Percentiles rank a stretch among this genome's conserved stretches.
These are phyloP conservation scores for Macrosoma leucophasiata DNA, from an alignment of 2,888 invertebrate genomes.

Conservation along the genomic window DNA sequence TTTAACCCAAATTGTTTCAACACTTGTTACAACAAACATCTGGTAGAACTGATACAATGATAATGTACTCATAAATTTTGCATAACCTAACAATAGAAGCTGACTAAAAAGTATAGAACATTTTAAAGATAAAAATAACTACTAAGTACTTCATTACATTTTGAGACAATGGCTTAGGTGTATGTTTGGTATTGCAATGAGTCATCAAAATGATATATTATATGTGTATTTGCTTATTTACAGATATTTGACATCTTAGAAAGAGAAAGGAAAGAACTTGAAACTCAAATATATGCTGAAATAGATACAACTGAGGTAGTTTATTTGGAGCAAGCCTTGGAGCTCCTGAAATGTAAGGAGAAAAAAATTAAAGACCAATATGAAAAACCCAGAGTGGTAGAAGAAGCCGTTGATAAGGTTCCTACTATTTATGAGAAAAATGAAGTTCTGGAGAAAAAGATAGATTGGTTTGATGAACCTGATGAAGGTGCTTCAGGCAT, in stretches of 20 bases:
- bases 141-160: no score
- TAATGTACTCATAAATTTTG: no score
- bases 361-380: slow-evolving; percentile 39
- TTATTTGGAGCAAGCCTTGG: slow-evolving; percentile 89
- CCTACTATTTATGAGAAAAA: slow-evolving; percentile 47
- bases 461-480: slow-evolving; percentile 62
- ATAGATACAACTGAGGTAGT: slow-evolving; percentile 87
- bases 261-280: slow-evolving; percentile 82
- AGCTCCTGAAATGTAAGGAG: slow-evolving; percentile 76
- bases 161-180: no score
- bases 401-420: slow-evolving; percentile 30
- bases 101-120: no score
- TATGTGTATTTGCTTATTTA: slow-evolving; percentile 18
- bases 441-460: slow-evolving; percentile 44
- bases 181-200: no score
- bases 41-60: not conserved
- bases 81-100: no score
- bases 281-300: slow-evolving; percentile 78
- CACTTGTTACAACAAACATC: slow-evolving; percentile 4
- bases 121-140: no score
- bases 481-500: slow-evolving; percentile 56
- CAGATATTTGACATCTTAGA: slow-evolving; percentile 82
- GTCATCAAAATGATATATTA: slow-evolving; percentile 30
- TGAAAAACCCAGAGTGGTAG: slow-evolving; percentile 31
- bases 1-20: slow-evolving; percentile 15